Evolutionary conservation across 2,888 invertebrate species (phyloP).

Genomic region (Spilosoma lubricipeda): DNA sequence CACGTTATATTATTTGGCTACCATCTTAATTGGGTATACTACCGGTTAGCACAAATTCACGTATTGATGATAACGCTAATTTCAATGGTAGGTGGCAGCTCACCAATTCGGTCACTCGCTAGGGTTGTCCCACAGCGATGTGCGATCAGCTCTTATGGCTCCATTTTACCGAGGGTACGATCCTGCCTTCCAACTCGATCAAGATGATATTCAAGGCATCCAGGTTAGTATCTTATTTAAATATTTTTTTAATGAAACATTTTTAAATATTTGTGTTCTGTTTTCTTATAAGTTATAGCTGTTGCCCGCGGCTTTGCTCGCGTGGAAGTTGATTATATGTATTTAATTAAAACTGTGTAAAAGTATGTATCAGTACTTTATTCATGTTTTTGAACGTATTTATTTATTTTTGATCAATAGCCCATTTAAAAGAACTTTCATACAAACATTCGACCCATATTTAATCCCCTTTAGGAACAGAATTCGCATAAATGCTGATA

Average conservation of each 20-base stretch:
- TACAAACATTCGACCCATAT: no score
- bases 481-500: no score
- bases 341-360: no score
- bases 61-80: background rate
- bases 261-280: no score
- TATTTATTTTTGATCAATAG: no score
- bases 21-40: background rate
- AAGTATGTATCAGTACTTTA: no score
- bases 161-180: slow-evolving; percentile 98
- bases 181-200: slow-evolving; percentile 93
- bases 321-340: no score
- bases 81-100: slow-evolving; percentile 90
- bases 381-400: no score
- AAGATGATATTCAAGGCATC: slow-evolving; percentile 94
- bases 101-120: slow-evolving; percentile 99
- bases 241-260: background rate
- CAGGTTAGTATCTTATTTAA: slow-evolving; percentile 81
- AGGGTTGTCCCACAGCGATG: slow-evolving; percentile 97
- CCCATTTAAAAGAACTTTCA: no score
- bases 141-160: slow-evolving; percentile 96
- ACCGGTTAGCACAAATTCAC: background rate
- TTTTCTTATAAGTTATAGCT: no score
- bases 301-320: no score
- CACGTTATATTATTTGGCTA: slow-evolving; percentile 1
- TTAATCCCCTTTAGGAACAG: no score